phyloP scores from a whole-genome alignment of 2,888 invertebrate species.

The Deroplatys truncata region DNA sequence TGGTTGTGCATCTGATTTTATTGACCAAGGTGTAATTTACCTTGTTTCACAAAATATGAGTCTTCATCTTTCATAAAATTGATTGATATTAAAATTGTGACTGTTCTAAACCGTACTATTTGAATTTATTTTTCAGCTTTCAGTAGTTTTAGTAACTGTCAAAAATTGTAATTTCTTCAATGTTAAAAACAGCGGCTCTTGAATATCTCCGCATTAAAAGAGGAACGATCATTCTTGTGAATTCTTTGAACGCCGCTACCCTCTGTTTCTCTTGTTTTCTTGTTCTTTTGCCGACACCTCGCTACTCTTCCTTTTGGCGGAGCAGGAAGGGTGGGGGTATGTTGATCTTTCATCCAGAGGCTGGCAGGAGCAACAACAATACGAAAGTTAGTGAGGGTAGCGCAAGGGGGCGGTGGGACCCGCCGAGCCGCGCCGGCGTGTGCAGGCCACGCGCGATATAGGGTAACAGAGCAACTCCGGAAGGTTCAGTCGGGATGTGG shows the following conservation, averaged over 20 bases:
- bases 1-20: too few species aligned
- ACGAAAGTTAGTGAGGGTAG: not conserved
- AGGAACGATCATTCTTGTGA: not conserved
- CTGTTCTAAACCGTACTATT: too few species aligned
- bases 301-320: not conserved
- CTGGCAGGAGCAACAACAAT: not conserved
- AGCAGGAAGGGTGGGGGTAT: not conserved
- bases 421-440: not conserved
- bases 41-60: too few species aligned
- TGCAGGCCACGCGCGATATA: not conserved
- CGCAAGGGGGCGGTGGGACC: not conserved
- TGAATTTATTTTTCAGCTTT: too few species aligned
- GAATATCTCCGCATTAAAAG: not conserved
- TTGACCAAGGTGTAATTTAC: too few species aligned
- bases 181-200: too few species aligned
- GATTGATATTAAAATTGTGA: too few species aligned
- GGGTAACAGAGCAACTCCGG: not conserved
- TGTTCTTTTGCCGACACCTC: not conserved
- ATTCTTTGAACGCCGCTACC: not conserved
- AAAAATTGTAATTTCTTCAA: too few species aligned
- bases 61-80: too few species aligned
- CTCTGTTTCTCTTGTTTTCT: not conserved
- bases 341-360: not conserved
- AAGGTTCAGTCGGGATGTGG: conserved; percentile 1
- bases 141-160: too few species aligned